phyloP scores from a whole-genome alignment of 2,113 vertebrate genomes.

The Microtus pennsylvanicus region DNA sequence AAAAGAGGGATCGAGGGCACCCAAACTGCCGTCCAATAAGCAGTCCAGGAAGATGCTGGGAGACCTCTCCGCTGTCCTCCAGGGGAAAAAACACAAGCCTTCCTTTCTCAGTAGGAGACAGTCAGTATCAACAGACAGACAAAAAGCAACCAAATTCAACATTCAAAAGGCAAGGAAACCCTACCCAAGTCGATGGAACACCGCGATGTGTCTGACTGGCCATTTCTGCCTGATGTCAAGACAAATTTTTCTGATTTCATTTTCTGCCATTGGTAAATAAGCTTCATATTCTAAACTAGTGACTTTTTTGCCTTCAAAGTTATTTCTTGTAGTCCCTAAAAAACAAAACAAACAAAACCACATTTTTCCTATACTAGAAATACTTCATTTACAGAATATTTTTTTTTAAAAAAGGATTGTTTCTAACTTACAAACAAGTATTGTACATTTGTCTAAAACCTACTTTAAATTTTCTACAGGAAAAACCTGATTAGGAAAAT shows the following conservation, averaged over 20 bases:
- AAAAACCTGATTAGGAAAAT: neutral
- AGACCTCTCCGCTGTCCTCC: neutral
- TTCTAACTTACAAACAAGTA: neutral
- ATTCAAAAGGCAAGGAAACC: slow-evolving; percentile 48
- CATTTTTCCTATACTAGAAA: slow-evolving; percentile 25
- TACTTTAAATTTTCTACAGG: neutral
- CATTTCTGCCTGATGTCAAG: slow-evolving; percentile 90
- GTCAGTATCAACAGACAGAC: neutral
- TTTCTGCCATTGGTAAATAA: slow-evolving; percentile 93
- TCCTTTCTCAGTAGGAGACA: neutral
- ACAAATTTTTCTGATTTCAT: slow-evolving; percentile 93
- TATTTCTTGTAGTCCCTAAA: slow-evolving; percentile 94
- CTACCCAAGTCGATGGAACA: slow-evolving; percentile 95
- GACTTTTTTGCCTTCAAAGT: slow-evolving; percentile 92
- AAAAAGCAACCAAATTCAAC: neutral
- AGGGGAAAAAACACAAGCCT: neutral
- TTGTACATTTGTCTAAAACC: neutral
- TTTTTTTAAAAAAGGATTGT: neutral
- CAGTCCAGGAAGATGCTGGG: too few relatives aligned
- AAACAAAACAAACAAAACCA: slow-evolving; percentile 35
- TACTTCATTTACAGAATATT: neutral
- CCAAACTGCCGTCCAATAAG: too few relatives aligned
- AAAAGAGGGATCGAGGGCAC: neutral
- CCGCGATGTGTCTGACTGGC: slow-evolving; percentile 91
- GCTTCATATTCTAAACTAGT: slow-evolving; percentile 94